Percentiles rank a stretch among this genome's conserved stretches.
Evolutionary conservation across 2,113 vertebrate species (phyloP).

Genomic region (Trogon surrucura): DNA sequence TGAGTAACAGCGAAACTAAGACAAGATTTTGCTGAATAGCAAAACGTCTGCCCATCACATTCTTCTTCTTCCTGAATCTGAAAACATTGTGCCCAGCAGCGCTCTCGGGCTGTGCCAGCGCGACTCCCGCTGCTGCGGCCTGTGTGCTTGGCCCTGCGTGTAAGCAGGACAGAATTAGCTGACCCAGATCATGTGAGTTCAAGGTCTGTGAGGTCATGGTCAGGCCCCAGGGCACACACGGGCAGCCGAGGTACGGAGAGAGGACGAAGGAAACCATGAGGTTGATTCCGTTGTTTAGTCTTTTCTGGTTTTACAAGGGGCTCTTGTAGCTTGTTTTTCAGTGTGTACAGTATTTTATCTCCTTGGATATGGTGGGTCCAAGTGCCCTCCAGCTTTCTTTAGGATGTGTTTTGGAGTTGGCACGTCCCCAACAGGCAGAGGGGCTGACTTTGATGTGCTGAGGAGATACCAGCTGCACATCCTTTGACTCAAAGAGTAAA

Average conservation of each 20-base stretch:
- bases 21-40: conserved; percentile 57
- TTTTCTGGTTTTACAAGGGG: not conserved
- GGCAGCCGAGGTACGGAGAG: not conserved
- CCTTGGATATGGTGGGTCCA: not conserved
- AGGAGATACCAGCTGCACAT: conserved; percentile 2
- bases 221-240: not conserved
- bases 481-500: conserved; percentile 24
- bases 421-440: not conserved
- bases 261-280: not conserved
- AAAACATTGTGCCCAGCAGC: not conserved
- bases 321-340: not conserved
- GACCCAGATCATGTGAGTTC: not conserved
- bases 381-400: not conserved
- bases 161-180: conserved; percentile 8
- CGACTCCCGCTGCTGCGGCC: not conserved
- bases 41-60: not conserved
- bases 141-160: not conserved
- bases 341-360: not conserved
- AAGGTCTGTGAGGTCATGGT: conserved; percentile 9
- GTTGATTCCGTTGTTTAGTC: not conserved
- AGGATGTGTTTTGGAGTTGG: not conserved
- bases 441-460: not conserved
- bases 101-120: not conserved
- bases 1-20: conserved; percentile 61
- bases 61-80: conserved; percentile 23